These are phyloP conservation scores for Podocnemis expansa DNA, from an alignment of 2,113 vertebrate genomes.

Conservation along the genomic window DNA sequence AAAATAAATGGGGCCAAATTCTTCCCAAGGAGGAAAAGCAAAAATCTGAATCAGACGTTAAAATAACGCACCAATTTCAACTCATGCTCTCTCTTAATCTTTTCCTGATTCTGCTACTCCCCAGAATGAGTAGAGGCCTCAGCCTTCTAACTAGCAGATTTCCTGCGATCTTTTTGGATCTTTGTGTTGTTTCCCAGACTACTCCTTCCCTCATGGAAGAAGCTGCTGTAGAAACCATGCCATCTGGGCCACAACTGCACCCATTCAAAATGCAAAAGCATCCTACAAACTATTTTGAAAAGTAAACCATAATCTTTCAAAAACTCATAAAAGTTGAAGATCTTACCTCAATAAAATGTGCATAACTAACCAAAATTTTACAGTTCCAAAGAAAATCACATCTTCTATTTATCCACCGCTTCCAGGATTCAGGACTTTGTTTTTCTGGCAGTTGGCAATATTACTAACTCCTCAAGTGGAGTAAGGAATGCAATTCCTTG, in stretches of 20 bases:
- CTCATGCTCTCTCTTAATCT: neutral
- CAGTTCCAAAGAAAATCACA: neutral
- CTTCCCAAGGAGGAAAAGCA: neutral
- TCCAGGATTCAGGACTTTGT: neutral
- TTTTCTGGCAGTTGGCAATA: neutral
- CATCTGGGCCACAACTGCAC: neutral
- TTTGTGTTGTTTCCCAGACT: neutral
- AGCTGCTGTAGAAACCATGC: neutral
- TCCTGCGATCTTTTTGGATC: neutral
- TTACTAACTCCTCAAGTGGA: neutral
- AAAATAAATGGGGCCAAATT: neutral
- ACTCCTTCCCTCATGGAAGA: neutral
- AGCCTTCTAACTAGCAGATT: neutral
- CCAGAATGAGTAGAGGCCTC: neutral
- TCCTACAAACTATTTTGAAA: neutral
- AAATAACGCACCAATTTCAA: neutral
- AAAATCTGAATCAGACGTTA: neutral
- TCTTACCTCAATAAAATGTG: neutral
- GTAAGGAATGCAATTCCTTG: rapidly evolving
- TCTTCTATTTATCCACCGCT: neutral
- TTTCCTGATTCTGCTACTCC: neutral
- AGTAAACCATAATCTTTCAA: neutral
- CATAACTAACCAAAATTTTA: neutral
- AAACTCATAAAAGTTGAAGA: neutral
- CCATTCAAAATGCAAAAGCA: neutral